Percentiles rank a stretch among this genome's conserved stretches.
phyloP scores from a whole-genome alignment of 2,113 vertebrate species.

The Plectropomus leopardus region DNA sequence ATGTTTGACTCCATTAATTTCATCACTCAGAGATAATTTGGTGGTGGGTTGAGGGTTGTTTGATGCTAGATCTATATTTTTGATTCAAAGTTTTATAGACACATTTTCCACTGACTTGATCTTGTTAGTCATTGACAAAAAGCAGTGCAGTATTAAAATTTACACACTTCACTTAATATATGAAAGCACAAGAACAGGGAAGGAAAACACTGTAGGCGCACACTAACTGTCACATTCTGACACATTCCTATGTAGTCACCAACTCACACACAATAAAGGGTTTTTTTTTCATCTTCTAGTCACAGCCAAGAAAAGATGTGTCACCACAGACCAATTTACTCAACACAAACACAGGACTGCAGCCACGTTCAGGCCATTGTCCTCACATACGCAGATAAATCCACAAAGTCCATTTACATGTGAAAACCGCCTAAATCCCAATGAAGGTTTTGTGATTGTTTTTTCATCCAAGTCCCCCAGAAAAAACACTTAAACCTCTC shows the following conservation, averaged over 20 bases:
- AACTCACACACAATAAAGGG: background rate
- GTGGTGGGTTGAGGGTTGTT: too few relatives aligned
- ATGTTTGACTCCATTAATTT: too few relatives aligned
- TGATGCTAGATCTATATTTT: too few relatives aligned
- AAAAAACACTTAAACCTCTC: slow-evolving; percentile 14
- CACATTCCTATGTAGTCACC: background rate
- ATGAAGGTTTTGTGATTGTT: background rate
- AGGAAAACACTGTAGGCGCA: too few relatives aligned
- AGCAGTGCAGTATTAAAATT: too few relatives aligned
- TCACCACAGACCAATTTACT: background rate
- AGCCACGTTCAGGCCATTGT: background rate
- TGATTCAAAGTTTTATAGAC: too few relatives aligned
- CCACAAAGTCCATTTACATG: background rate
- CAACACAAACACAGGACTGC: background rate
- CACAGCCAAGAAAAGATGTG: background rate
- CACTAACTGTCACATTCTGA: too few relatives aligned
- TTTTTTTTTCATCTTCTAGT: background rate
- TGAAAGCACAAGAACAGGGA: background rate
- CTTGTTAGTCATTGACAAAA: too few relatives aligned
- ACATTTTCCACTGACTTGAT: too few relatives aligned
- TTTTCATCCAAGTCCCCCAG: background rate
- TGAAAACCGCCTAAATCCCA: background rate
- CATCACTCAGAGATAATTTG: too few relatives aligned
- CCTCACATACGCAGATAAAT: slow-evolving; percentile 13
- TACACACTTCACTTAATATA: background rate